Base-by-base conservation (phyloP, 2,113 vertebrate species). In the Opisthocomus hoazin region DNA sequence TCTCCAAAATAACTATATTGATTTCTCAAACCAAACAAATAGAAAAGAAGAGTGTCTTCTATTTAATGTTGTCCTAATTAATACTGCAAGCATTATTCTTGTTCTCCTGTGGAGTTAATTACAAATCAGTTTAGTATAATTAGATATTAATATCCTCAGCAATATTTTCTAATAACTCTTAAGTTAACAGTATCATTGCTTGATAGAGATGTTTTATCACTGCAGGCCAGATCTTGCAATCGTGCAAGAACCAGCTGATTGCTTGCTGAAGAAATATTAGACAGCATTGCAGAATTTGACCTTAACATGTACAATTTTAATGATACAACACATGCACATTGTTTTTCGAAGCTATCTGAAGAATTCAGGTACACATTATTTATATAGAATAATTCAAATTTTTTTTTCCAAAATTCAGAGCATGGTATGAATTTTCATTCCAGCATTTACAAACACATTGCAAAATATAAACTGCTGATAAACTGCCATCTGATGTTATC, bases 121-220 rank as follows among this genome's bases (percentile, higher is more conserved):
- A 97, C 73, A 95, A 97, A 97, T 97, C 94, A 96, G 93, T 98
- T 98, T 97, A 89, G 91, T 91, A 80, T 97, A 98, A 98, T 98
- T 97, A 97, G 95, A 84, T 97, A 98, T 97, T 98, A 98, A 98
- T 96, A 98, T 94, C 87, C 66, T 96, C 90, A 79, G 94, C 87
- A 97, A 97, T 96, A 95, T 97, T 97, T 98, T 96, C 91, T 97
- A 98, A 97, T 97, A 97, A 98, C 84, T 97, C 86, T 94, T 93
- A 92, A 93, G 93, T 96, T 95, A 97, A 96, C 53, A 94, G 87
- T 86, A 79, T 92, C 96, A 94, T 81, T 96, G 87, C 82, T 95
- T 9, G 1, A 86, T 61, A 89, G n/a, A 97, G 54, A 97, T 94
- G 75, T 89, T 95, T 96, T 96, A 74, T 94, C 90, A 95, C 87